Evolutionary conservation across 2,888 invertebrate species (phyloP).

Genomic region (Epinotia bilunana): DNA sequence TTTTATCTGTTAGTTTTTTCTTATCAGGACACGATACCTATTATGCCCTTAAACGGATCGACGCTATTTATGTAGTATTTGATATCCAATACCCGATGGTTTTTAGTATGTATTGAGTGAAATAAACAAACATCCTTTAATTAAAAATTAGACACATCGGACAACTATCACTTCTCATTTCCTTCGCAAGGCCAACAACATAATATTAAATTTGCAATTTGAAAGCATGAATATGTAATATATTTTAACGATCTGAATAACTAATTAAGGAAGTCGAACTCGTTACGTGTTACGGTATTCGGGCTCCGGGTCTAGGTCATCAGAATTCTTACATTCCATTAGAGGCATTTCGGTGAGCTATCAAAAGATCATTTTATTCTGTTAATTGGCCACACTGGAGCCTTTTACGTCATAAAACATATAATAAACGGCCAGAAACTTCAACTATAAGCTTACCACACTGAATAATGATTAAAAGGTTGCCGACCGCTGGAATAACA

Average conservation of each 20-base stretch:
- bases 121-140: no score
- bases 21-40: no score
- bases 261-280: conserved; percentile 51
- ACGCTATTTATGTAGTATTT: no score
- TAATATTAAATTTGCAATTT: conserved; percentile 30
- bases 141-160: background rate
- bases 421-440: background rate
- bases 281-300: conserved; percentile 48
- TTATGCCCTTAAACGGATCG: no score
- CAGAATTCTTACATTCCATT: conserved; percentile 49
- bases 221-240: conserved; percentile 16
- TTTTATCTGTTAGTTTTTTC: no score
- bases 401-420: background rate
- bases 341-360: conserved; percentile 22
- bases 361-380: conserved; percentile 21
- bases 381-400: conserved; percentile 7
- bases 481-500: no score
- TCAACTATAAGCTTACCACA: background rate
- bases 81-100: background rate
- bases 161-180: conserved; percentile 18
- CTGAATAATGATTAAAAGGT: background rate
- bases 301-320: conserved; percentile 48
- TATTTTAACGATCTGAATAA: conserved; percentile 37
- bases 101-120: background rate
- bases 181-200: conserved; percentile 18